Conservation (phyloP, 1,140 invertebrate genomes). For the Macrobrachium rosenbergii region DNA sequence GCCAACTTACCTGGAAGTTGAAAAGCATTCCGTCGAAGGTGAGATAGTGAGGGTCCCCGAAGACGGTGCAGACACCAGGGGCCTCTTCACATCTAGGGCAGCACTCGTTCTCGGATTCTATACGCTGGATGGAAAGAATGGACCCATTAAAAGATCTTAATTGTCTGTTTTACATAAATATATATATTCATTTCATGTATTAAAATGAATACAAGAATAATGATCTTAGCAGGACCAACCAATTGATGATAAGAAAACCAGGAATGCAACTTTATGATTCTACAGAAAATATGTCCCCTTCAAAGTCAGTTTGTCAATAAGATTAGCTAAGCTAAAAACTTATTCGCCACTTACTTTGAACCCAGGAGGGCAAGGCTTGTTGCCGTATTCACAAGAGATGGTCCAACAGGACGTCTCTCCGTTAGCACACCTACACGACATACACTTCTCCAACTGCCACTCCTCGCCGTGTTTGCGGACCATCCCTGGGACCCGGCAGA, state of each 20-base stretch:
- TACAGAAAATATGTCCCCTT: too few species aligned
- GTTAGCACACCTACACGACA: slow-evolving; percentile 83
- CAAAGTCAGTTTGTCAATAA: neutral
- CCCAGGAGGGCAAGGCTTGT: slow-evolving; percentile 60
- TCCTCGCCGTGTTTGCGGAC: slow-evolving; percentile 81
- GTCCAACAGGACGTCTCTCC: slow-evolving; percentile 86
- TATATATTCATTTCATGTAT: too few species aligned
- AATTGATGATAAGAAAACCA: too few species aligned
- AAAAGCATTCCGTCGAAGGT: slow-evolving; percentile 94
- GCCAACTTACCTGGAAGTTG: slow-evolving; percentile 80
- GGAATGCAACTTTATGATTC: too few species aligned
- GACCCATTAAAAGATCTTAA: neutral
- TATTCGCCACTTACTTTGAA: slow-evolving; percentile 28
- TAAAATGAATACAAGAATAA: too few species aligned
- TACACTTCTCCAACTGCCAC: slow-evolving; percentile 89
- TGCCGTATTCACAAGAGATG: slow-evolving; percentile 76
- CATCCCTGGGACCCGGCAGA: slow-evolving; percentile 57
- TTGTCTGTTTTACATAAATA: too few species aligned
- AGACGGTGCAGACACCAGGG: slow-evolving; percentile 91
- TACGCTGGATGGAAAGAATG: slow-evolving; percentile 35
- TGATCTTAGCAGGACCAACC: too few species aligned
- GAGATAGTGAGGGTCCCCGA: slow-evolving; percentile 93
- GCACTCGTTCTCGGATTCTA: slow-evolving; percentile 79
- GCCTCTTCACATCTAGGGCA: slow-evolving; percentile 89
- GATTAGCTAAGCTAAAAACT: neutral